Conservation (phyloP, 2,113 vertebrate genomes). For the Cathartes aura region DNA sequence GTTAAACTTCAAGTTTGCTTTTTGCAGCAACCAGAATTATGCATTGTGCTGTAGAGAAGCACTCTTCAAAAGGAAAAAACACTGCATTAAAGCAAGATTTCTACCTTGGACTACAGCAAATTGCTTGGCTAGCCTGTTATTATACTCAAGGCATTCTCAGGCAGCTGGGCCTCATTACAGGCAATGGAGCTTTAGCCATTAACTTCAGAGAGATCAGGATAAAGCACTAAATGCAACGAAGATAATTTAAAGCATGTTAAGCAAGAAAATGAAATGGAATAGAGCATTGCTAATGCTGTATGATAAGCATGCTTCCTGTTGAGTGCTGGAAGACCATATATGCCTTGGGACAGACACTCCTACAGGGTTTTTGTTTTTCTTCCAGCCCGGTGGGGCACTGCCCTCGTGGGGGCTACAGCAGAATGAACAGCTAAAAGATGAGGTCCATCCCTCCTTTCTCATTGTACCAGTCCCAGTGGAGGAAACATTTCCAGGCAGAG, state of each 20-base stretch:
- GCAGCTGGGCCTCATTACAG: slow-evolving; percentile 36
- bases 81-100: slow-evolving; percentile 4
- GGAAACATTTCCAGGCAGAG: not conserved
- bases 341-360: not conserved
- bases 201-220: slow-evolving; percentile 26
- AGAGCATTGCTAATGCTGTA: not conserved
- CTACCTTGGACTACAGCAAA: not conserved
- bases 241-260: slow-evolving; percentile 17
- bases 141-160: not conserved
- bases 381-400: accelerated
- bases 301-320: not conserved
- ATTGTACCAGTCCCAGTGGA: not conserved
- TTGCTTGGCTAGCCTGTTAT: not conserved
- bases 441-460: not conserved
- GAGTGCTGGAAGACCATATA: not conserved
- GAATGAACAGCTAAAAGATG: not conserved
- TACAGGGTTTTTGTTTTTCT: not conserved
- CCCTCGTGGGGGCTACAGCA: not conserved
- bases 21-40: not conserved
- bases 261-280: not conserved
- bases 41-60: not conserved
- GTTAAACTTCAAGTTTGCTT: not conserved
- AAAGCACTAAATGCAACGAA: not conserved
- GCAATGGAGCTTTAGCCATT: not conserved
- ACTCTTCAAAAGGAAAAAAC: not conserved